Evolutionary conservation across 2,797 vertebrate species (phyloP), one percentile per base, ranked within the genome.

Genomic region (Phalloptychus januarius): DNA sequence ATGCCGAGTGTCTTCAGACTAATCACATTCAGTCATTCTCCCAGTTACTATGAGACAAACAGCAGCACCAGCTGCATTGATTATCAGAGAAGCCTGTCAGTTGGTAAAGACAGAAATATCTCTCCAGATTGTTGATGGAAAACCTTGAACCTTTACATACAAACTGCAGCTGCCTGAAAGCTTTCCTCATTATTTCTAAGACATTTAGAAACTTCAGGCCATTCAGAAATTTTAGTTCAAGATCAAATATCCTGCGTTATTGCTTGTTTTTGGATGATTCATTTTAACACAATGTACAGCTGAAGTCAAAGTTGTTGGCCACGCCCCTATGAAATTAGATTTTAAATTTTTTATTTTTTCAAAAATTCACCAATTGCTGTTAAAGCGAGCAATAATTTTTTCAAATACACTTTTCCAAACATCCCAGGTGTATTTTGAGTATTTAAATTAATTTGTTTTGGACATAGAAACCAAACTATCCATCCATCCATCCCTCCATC

Each of bases 1-100:
- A 96, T 95, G 94, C 94, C 77, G 96, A 95, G 94, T 94, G 95
- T 96, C 92, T 92, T 94, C 95, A 89, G 91, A 94, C 94, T 96
- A 96, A 96, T 96, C 95, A 93, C 91, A 91, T 93, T 93, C 86
- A 90, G 83, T 81, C 79, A 89, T 87, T 83, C 74, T 88, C 85
- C 46, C 56, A 46, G 74, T 74, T 81, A 79, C 46, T 74, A 80
- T 70, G 79, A 54, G 54, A 77, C 50, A 58, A 75, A 84, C 74
- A 79, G 71, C 85, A 40, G 65, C 48, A 67, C 71, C 77, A 45
- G 18, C 0, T 0, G 15, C 40, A n/a, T 74, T 83, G 69, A 6
- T 58, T 48, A 54, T 38, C 16, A 1, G 48, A 11, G 46, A 3
- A 6, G 0, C 42, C n/a, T n/a, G 45, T 45, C 23, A 33, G 36